These are phyloP conservation scores for Columba livia DNA, from an alignment of 2,113 vertebrate genomes.

Conservation along the genomic window DNA sequence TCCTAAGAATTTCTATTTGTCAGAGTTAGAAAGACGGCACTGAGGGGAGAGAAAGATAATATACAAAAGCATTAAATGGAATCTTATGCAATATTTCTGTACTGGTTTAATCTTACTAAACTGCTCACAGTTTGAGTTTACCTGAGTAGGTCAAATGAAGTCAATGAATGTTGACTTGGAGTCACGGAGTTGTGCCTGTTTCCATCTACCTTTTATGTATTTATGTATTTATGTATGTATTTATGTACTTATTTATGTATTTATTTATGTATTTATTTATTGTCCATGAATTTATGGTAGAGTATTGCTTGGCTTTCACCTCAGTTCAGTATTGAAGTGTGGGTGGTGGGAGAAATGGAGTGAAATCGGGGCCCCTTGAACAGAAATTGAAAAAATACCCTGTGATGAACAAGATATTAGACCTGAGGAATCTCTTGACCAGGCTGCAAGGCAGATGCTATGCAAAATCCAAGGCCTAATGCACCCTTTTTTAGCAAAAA, in stretches of 20 bases:
- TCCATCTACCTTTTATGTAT: no score
- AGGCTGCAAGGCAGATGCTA: background rate
- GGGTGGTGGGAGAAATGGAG: background rate
- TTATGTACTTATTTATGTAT: no score
- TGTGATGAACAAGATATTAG: background rate
- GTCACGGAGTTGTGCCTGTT: background rate
- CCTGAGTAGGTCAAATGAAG: background rate
- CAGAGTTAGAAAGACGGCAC: background rate
- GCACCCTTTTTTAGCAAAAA: background rate
- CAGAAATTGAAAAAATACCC: background rate
- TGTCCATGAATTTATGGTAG: background rate
- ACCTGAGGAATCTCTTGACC: background rate
- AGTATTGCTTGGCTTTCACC: background rate
- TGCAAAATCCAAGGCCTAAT: background rate
- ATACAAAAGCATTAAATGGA: background rate
- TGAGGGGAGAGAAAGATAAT: background rate
- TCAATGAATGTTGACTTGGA: background rate
- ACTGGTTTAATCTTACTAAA: background rate
- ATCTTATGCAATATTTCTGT: background rate
- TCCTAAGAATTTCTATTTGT: background rate
- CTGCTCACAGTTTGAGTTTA: background rate
- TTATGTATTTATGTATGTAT: no score
- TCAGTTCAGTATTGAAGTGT: background rate
- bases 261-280: no score
- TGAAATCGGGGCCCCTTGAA: background rate